Evolutionary conservation across 2,113 vertebrate species (phyloP).

Genomic region (Ctenodactylus gundi): DNA sequence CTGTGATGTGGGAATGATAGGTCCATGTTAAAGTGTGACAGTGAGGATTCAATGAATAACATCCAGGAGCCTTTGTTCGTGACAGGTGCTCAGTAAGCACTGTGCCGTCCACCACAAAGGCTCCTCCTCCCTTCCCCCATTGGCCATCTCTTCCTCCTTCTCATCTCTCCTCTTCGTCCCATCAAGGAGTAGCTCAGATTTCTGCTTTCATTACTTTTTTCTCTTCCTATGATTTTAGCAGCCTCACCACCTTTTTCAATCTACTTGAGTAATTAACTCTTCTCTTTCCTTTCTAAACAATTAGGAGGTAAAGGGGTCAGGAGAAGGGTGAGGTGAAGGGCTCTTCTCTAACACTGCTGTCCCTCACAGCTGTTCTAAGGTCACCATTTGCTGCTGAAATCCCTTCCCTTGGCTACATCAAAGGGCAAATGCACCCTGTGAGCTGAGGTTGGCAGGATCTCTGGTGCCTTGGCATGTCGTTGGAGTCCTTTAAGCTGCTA

Average conservation of each 20-base stretch:
- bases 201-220: background rate
- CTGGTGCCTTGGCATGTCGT: constrained; percentile 43
- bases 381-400: constrained; percentile 45
- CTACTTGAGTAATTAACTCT: background rate
- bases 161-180: background rate
- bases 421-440: constrained; percentile 59
- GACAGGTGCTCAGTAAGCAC: rapidly evolving
- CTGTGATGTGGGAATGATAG: background rate
- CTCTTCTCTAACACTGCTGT: background rate
- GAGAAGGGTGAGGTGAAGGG: background rate
- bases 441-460: constrained; percentile 64
- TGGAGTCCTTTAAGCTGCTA: constrained; percentile 46
- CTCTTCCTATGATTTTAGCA: background rate
- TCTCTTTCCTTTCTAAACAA: background rate
- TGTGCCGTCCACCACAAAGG: rapidly evolving
- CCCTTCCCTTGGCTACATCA: constrained; percentile 52
- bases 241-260: background rate
- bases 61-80: rapidly evolving
- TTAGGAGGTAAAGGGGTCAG: background rate
- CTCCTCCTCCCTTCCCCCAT: background rate
- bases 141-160: background rate
- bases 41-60: background rate
- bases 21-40: rapidly evolving
- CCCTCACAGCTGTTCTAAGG: constrained; percentile 42
- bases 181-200: background rate